These are phyloP conservation scores for Siniperca undulata DNA, from an alignment of 2,797 vertebrate species.

Conservation along the genomic window DNA sequence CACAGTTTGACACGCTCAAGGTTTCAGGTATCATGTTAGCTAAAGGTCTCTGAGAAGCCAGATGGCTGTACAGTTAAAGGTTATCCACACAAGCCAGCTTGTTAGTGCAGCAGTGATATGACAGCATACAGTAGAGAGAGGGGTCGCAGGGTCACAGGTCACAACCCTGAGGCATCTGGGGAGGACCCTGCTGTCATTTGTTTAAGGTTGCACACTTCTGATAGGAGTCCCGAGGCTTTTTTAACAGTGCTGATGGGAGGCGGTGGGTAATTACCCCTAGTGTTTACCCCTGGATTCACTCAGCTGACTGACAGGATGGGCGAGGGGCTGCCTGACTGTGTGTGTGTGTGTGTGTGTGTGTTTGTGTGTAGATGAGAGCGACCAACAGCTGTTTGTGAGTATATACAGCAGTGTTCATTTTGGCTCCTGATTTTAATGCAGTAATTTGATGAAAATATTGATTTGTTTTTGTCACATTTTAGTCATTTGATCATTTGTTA, in stretches of 20 bases:
- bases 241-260: constrained; percentile 32
- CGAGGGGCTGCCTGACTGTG: neutral
- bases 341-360: neutral
- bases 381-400: neutral
- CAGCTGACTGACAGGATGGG: constrained; percentile 21
- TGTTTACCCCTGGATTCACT: constrained; percentile 47
- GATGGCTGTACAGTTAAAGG: constrained; percentile 76
- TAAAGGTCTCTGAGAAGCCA: constrained; percentile 80
- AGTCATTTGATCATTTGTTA: neutral
- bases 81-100: constrained; percentile 77
- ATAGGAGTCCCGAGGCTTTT: constrained; percentile 7
- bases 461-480: constrained; percentile 6
- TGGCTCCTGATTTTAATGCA: neutral
- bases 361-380: neutral
- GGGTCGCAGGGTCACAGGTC: constrained; percentile 58
- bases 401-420: neutral
- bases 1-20: constrained; percentile 44
- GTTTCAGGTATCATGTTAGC: constrained; percentile 68
- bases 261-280: constrained; percentile 36
- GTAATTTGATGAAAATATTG: constrained; percentile 5
- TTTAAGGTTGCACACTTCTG: constrained; percentile 63
- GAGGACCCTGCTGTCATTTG: constrained; percentile 57
- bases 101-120: constrained; percentile 70
- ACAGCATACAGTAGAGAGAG: constrained; percentile 47
- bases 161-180: constrained; percentile 4